Base-by-base conservation (phyloP, 1,140 invertebrate species). In the Bombus polaris region DNA sequence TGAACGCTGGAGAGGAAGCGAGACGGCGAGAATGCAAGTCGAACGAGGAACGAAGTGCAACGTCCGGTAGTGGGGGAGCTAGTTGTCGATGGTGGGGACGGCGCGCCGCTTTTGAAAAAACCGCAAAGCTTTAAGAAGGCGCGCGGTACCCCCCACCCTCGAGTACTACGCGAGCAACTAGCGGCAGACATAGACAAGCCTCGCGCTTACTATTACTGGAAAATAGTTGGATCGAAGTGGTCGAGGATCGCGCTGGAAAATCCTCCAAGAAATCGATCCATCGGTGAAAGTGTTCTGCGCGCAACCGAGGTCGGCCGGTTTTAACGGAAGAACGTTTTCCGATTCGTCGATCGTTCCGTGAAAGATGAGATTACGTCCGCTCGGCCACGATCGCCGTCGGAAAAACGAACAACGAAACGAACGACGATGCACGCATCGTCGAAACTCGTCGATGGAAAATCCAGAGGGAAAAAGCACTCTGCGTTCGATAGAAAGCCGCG, bases 91-190 rank as follows among this genome's bases (percentile, higher is more conserved):
- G 66, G 92, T 91, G 90, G 94, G 94, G 93, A 82, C 79, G 86
- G 81, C 89, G 87, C 88, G 92, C 86, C 74, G 88, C 90, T 94
- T 95, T 95, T 94, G 94, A 95, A 95, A 95, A 95, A 95, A 94
- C 91, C 93, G 93, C 92, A 91, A 94, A 94, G 93, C 94, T 95
- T 95, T 95, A 95, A 95, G 94, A 94, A 94, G 93, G 92, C 92
- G 88, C 88, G 93, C 93, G 82, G 84, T 91, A 90, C 91, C 93
- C 94, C 94, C 94, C 93, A 92, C 94, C 93, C 94, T 90, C 92
- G 91, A 94, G 94, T 94, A 89, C 88, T 90, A 90, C 91, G 89
- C 90, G 88, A 86, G 88, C 93, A 92, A 90, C 93, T 95, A 94
- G 92, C 90, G 91, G 85, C 87, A 88, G 92, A 90, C 93, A 93